Evolutionary conservation across 1,140 invertebrate genomes (phyloP), one percentile per base, ranked within the genome.

Genomic region (Euura lappo): DNA sequence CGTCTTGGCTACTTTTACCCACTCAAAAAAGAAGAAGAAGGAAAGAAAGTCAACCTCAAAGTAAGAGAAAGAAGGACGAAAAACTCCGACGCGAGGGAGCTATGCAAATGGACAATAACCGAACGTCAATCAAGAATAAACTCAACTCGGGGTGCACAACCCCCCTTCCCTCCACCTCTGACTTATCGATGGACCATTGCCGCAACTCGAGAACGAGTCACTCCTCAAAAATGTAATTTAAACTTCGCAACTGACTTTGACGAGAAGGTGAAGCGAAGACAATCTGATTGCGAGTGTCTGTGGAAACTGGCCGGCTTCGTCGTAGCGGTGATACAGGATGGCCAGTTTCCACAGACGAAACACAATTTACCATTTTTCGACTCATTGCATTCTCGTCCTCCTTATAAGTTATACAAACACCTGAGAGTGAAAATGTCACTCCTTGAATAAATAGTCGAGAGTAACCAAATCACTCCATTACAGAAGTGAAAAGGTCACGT

Each of bases 81-180:
- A 71, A 28, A 44, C 42, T 46, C 6, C 45, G 8, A 70, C 72
- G 75, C 71, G 73, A 70, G 70, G 72, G 77, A 81, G 83, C 84
- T 85, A 87, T 85, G 85, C 84, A 84, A 86, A 87, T 84, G 83
- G 81, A 85, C 83, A 84, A 86, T 86, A 84, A 82, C 84, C 83
- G 79, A 83, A 83, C 82, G 85, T 86, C 85, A 86, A 86, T 86
- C 85, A 86, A 78, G 79, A 81, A 79, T 71, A 81, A 85, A 86
- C 81, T 85, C 84, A 81, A 84, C 78, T 84, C 66, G 66, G 66
- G 8, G 60, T 44, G 51, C 13, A n/a, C 10, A 60, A 11, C 51
- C 51, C 51, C 51, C 10, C 13, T 60, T 60, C 51, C 28, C 28
- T 28, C 28, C 28, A 28, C 28, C 28, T 28, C 28, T 28, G 28